Base-by-base conservation (phyloP, 2,888 invertebrate species). In the Sesamia inferens region DNA sequence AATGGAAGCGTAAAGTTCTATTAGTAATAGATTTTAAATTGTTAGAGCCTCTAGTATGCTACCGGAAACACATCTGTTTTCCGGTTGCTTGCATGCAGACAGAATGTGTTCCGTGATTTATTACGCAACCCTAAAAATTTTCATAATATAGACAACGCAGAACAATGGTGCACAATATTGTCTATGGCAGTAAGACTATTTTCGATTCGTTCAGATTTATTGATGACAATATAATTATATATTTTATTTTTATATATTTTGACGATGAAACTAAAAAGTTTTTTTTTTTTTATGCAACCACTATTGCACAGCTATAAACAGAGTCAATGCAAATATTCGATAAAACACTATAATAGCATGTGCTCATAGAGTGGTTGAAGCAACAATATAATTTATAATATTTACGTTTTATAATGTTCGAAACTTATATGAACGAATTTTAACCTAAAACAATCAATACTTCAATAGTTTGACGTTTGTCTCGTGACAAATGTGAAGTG, bases 401-500 rank as follows among this genome's bases (percentile, higher is more conserved):
- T 31, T 65, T 14, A 14, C 14, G 6, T 48, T 65, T 3, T 31
- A 7, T 65, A n/a, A 11, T 4, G n/a, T 68, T 59, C 2, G 16
- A 16, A 61, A 47, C 24, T 24, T 5, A 16, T 0, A 62, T 74
- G 89, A 88, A 88, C 82, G 87, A 81, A 82, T 62, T 71, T 72
- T 91, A 91, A 91, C 90, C 90, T 91, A 42, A 79, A 82, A 77
- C 14, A 54, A n/a, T 64, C 10, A 19, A 77, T 47, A 11, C 6
- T 39, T 39, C 7, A 31, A 31, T 31, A 31, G 76, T 51, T 65
- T 91, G 91, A 90, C 87, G 73, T 86, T 87, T 85, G 88, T 92
- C 92, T 90, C 92, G 92, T 92, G 92, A 92, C 87, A 80, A 67
- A 31, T 48, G 64, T 48, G 63, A n/a, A n/a, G n/a, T n/a, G n/a